Evolutionary conservation across 2,113 vertebrate genomes (phyloP).

Genomic region (Spermophilus dauricus): DNA sequence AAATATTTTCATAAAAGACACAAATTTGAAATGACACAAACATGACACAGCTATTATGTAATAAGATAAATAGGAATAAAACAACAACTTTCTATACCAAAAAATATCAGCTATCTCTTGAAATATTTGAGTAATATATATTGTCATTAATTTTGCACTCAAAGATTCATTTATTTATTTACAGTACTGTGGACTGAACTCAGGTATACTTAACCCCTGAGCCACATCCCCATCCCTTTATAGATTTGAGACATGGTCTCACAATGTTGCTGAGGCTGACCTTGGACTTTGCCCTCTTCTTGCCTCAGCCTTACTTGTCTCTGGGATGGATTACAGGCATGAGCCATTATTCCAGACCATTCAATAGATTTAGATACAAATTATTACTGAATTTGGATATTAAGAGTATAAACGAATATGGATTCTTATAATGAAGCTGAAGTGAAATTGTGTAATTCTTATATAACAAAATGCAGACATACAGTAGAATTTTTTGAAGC

Average conservation of each 20-base stretch:
- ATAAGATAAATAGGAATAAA: background rate
- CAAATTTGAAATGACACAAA: background rate
- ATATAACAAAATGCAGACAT: background rate
- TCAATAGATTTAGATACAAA: background rate
- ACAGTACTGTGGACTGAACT: background rate
- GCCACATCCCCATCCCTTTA: background rate
- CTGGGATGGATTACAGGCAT: background rate
- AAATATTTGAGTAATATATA: background rate
- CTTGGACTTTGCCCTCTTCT: background rate
- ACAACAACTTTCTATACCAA: background rate
- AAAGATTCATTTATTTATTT: background rate
- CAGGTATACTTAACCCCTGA: background rate
- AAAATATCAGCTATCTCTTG: background rate
- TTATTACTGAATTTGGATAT: background rate
- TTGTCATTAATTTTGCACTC: constrained; percentile 20
- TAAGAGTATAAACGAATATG: background rate
- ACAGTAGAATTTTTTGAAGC: background rate
- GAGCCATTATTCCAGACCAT: background rate
- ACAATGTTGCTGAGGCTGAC: background rate
- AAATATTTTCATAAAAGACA: background rate
- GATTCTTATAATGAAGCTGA: background rate
- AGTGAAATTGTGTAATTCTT: background rate
- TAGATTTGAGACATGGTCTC: background rate
- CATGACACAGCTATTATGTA: background rate
- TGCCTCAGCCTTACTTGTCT: background rate